Base-by-base conservation (phyloP, 2,888 invertebrate species). In the Andrena camellia region DNA sequence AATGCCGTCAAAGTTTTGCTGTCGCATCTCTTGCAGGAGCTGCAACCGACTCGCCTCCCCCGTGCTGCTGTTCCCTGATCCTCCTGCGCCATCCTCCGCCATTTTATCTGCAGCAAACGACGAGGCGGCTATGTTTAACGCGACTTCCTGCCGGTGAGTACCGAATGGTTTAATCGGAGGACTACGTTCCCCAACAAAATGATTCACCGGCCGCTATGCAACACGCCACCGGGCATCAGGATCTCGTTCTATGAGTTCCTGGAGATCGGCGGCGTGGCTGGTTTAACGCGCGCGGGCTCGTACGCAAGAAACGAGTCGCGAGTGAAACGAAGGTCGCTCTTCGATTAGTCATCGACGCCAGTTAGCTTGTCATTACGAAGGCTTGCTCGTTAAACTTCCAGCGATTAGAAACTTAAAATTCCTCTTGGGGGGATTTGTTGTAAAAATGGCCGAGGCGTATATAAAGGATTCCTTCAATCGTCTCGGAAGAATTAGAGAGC, bases 1-100 rank as follows among this genome's bases (percentile, higher is more conserved):
- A 92, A 99, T 99, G 85, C 98, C 96, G 94, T 99, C 99, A 94
- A 98, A 99, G 94, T 98, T 98, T 94, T 98, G 98, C 89, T 97
- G 96, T 87, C 98, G 96, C 96, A 98, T 96, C 94, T 98, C 98
- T 93, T 98, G 97, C 86, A 97, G 95, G 77, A 98, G 95, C 91
- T 97, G 97, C 80, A 97, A 95, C 81, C 97, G 96, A 88, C 93
- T 93, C 33, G 92, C 90, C 80, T 93, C 94, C 48, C 92, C 93
- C 76, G 86, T 92, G 79, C 92, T 89, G 42, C 89, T 89, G 69
- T 92, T 91, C 66, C 91, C 88, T 4, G 87, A 88, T 42, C 90
- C 90, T 29, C 91, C 90, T 29, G 91, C 90, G 29, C 91, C 91
- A 81, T 91, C 92, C 64, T 90, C 92, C 48, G 91, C 90, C 92